These are phyloP conservation scores for Schizaphis graminum DNA, from an alignment of 2,888 invertebrate genomes.

Conservation along the genomic window DNA sequence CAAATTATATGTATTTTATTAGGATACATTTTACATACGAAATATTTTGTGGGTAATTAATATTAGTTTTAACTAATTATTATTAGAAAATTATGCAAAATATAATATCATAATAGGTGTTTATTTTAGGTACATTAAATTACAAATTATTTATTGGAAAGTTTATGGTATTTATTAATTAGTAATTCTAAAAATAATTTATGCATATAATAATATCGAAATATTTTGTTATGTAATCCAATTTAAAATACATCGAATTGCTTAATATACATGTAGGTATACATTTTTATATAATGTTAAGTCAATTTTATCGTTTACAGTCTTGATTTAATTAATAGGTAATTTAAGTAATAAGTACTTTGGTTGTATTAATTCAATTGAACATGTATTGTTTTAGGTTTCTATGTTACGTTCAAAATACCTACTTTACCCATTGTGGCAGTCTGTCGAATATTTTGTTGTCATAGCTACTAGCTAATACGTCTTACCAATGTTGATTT, in stretches of 20 bases:
- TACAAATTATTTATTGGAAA: not conserved
- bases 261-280: not conserved
- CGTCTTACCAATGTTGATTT: not conserved
- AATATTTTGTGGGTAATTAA: not conserved
- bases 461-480: not conserved
- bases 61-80: not conserved
- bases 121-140: not conserved
- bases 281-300: not conserved
- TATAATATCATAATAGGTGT: not conserved
- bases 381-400: not conserved
- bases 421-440: not conserved
- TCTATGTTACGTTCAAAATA: not conserved
- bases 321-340: not conserved
- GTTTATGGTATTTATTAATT: not conserved
- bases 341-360: not conserved
- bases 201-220: not conserved
- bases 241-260: not conserved
- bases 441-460: not conserved
- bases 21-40: not conserved
- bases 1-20: not conserved
- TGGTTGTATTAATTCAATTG: not conserved
- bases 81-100: not conserved
- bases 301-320: not conserved
- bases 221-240: not conserved
- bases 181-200: not conserved